Conservation (phyloP, 2,797 vertebrate genomes). For the Huso huso region DNA sequence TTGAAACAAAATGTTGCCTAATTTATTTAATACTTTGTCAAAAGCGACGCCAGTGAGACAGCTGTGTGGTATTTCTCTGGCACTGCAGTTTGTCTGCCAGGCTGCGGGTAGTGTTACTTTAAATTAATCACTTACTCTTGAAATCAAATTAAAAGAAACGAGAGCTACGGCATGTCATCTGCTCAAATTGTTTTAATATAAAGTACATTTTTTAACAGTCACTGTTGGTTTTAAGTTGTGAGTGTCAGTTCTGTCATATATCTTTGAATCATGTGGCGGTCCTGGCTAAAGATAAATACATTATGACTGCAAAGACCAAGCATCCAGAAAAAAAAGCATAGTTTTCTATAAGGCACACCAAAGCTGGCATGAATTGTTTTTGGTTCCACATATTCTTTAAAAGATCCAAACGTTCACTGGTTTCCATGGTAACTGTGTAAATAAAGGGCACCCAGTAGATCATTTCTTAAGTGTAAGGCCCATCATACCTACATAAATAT, state of each 20-base stretch:
- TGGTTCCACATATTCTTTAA: constrained; percentile 22
- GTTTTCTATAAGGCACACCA: constrained; percentile 23
- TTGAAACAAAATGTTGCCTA: constrained; percentile 14
- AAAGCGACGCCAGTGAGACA: constrained; percentile 8
- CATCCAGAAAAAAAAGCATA: constrained; percentile 11
- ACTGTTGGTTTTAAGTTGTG: not conserved
- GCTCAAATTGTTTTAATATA: constrained; percentile 9
- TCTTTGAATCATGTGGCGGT: constrained; percentile 3
- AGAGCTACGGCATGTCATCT: not conserved
- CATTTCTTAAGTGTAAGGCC: no score
- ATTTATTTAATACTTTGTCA: not conserved
- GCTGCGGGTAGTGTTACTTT: constrained; percentile 4
- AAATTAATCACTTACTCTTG: constrained; percentile 11
- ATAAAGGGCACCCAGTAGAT: constrained; percentile 29
- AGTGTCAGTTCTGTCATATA: not conserved
- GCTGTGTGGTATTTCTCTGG: constrained; percentile 7
- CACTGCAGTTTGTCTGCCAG: constrained; percentile 5
- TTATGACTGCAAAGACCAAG: not conserved
- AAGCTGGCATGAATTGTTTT: constrained; percentile 23
- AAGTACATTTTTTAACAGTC: not conserved
- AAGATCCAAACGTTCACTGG: constrained; percentile 41
- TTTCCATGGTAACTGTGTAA: constrained; percentile 44
- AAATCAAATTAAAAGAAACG: constrained; percentile 1
- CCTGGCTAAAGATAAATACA: constrained; percentile 4
- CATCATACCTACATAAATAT: no score